Conservation (phyloP, 2,113 vertebrate species). For the zebrafish (Danio rerio) region DNA sequence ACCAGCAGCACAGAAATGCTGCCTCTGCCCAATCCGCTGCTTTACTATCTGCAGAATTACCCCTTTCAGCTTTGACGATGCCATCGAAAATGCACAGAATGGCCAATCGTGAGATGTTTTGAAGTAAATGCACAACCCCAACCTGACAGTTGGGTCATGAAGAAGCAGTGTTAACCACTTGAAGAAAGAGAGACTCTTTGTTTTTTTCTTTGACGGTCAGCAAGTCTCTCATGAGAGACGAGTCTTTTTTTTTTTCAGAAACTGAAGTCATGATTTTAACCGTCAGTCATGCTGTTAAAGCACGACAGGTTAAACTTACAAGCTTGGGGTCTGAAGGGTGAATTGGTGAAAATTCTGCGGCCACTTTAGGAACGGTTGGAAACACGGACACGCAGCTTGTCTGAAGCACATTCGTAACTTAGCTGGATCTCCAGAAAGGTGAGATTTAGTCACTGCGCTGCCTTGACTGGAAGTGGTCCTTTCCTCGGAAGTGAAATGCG, state of each 20-base stretch:
- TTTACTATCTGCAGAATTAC: constrained; percentile 89
- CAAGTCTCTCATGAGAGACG: background rate
- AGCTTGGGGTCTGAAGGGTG: background rate
- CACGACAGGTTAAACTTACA: background rate
- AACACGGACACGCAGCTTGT: background rate
- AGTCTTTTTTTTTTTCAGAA: background rate
- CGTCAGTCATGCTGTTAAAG: background rate
- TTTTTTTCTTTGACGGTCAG: background rate
- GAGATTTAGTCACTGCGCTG: constrained; percentile 22
- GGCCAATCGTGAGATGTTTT: constrained; percentile 30
- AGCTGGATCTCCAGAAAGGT: background rate
- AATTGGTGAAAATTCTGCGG: background rate
- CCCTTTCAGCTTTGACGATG: constrained; percentile 92
- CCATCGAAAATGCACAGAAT: constrained; percentile 24
- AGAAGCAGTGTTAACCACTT: constrained; percentile 38
- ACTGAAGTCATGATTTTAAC: background rate
- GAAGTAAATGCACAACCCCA: constrained; percentile 12
- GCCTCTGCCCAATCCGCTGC: constrained; percentile 87
- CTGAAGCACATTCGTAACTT: background rate
- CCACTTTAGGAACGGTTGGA: background rate
- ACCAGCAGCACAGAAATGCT: constrained; percentile 75
- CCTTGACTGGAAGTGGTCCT: constrained; percentile 59
- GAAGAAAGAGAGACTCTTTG: constrained; percentile 9
- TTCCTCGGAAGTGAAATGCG: constrained; percentile 31
- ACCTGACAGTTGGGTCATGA: background rate